Evolutionary conservation across 2,888 invertebrate genomes (phyloP).

Genomic region (Pandemis heparana): DNA sequence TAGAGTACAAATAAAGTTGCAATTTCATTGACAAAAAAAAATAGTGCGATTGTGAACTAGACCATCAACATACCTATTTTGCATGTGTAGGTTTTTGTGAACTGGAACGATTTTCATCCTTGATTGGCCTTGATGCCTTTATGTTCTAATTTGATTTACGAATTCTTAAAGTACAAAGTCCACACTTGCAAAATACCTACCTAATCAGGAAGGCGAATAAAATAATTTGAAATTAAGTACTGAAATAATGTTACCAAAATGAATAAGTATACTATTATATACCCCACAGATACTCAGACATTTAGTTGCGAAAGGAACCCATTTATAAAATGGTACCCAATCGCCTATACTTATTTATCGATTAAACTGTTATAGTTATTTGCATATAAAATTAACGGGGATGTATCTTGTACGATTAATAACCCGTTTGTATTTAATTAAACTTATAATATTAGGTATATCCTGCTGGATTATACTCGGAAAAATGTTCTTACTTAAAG

Average conservation of each 20-base stretch:
- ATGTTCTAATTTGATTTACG: conserved; percentile 4
- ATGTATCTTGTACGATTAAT: not conserved
- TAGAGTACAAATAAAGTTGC: too few species aligned
- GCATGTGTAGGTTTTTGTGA: not conserved
- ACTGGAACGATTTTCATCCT: conserved; percentile 1
- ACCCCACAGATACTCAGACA: not conserved
- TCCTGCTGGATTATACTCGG: not conserved
- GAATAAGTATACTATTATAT: not conserved
- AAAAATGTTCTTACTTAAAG: not conserved
- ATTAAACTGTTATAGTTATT: too few species aligned
- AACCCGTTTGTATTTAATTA: not conserved
- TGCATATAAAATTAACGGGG: not conserved
- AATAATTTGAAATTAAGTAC: not conserved
- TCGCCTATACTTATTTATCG: not conserved
- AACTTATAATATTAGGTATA: not conserved
- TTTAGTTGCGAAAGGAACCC: too few species aligned
- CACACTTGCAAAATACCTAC: not conserved
- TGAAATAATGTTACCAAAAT: not conserved
- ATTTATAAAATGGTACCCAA: too few species aligned
- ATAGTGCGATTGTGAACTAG: too few species aligned
- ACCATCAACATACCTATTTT: too few species aligned
- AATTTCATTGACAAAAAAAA: too few species aligned
- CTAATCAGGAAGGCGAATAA: not conserved
- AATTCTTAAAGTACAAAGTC: not conserved
- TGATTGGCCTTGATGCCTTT: conserved; percentile 15